These are phyloP conservation scores for Elachura formosa DNA, from an alignment of 2,113 vertebrate species.

Conservation along the genomic window DNA sequence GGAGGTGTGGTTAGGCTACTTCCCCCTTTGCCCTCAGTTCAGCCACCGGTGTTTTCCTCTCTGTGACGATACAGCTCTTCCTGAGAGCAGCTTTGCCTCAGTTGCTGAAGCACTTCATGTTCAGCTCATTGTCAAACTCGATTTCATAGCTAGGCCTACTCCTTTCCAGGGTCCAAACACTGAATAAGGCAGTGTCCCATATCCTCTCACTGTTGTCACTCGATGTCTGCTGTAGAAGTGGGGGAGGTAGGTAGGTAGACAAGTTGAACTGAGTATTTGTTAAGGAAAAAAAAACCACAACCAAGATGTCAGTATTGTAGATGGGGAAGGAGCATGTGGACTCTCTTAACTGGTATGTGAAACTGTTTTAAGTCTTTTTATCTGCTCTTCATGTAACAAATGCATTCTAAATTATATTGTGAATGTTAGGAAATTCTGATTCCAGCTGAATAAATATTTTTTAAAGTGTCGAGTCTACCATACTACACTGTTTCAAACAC, in stretches of 20 bases:
- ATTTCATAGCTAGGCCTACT: conserved; percentile 18
- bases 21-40: conserved; percentile 8
- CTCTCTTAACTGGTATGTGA: conserved; percentile 63
- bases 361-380: conserved; percentile 67
- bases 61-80: conserved; percentile 59
- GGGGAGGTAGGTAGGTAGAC: conserved; percentile 9
- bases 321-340: conserved; percentile 64
- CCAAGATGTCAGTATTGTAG: conserved; percentile 68
- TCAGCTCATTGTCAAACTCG: conserved; percentile 50
- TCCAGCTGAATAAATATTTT: conserved; percentile 68
- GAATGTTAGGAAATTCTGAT: conserved; percentile 72
- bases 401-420: conserved; percentile 73
- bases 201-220: conserved; percentile 59
- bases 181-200: conserved; percentile 54
- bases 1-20: background rate
- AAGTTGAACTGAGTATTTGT: conserved; percentile 49
- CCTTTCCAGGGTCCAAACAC: conserved; percentile 67
- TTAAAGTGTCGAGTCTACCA: conserved; percentile 60
- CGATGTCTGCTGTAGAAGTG: conserved; percentile 31
- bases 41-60: conserved; percentile 19
- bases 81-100: conserved; percentile 62
- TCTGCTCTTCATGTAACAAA: conserved; percentile 74
- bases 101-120: conserved; percentile 48
- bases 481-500: conserved; percentile 51
- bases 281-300: background rate